Conservation (phyloP, 1,140 invertebrate species). For the Polypedilum pembai region DNA sequence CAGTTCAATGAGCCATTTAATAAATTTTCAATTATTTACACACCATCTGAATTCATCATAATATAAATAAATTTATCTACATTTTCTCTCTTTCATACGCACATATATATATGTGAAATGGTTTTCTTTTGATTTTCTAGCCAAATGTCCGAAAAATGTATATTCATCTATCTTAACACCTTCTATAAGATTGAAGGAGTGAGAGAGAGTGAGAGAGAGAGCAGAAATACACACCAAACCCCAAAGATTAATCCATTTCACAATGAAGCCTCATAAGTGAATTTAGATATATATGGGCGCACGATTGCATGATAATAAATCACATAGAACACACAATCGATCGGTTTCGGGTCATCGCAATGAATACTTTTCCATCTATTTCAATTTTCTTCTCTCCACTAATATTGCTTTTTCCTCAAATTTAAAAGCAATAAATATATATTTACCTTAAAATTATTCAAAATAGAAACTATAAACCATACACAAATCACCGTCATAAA, state of each 20-base stretch:
- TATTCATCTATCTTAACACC: too few species aligned
- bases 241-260: neutral
- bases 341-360: slow-evolving; percentile 8
- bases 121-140: too few species aligned
- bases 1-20: slow-evolving; percentile 17
- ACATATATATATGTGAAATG: too few species aligned
- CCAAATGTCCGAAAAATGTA: too few species aligned
- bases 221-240: neutral
- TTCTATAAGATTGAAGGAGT: too few species aligned
- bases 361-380: neutral
- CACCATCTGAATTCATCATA: neutral
- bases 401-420: neutral
- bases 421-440: slow-evolving; percentile 16
- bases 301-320: slow-evolving; percentile 13
- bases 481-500: slow-evolving; percentile 4
- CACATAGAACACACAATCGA: slow-evolving; percentile 21
- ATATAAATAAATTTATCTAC: neutral
- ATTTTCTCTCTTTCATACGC: neutral
- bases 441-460: slow-evolving; percentile 14
- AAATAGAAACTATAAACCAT: slow-evolving; percentile 19
- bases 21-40: slow-evolving; percentile 14
- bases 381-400: slow-evolving; percentile 2
- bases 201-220: too few species aligned
- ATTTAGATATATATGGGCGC: neutral
- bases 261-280: neutral